A percentile compares a stretch with the other conserved stretches of the same genome.
These are phyloP conservation scores for Pachyramphus minor DNA, from an alignment of 2,113 vertebrate species.

Conservation along the genomic window DNA sequence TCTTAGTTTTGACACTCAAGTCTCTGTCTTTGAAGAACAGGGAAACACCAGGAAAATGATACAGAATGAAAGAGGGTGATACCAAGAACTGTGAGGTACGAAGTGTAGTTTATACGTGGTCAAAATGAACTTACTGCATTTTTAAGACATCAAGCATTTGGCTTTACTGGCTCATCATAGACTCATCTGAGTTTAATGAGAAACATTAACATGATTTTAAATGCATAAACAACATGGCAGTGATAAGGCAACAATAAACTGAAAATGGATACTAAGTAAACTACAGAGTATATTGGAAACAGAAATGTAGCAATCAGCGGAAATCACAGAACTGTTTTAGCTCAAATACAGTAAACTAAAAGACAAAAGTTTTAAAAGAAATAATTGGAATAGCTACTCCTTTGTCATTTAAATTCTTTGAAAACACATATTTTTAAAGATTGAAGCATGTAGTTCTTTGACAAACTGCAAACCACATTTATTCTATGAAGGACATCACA, in stretches of 20 bases:
- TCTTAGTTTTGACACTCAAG: neutral
- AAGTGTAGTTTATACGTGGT: neutral
- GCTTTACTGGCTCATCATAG: neutral
- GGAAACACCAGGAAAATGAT: neutral
- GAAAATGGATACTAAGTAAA: neutral
- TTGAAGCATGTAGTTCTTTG: neutral
- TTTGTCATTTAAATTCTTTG: neutral
- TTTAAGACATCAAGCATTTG: neutral
- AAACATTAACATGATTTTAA: neutral
- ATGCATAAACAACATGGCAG: neutral
- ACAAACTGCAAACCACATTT: neutral
- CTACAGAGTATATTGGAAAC: neutral
- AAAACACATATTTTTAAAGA: neutral
- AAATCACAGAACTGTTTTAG: neutral
- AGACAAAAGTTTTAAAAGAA: neutral
- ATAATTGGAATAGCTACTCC: neutral
- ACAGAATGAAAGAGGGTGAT: fast-evolving
- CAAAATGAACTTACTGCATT: neutral
- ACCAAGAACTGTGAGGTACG: neutral
- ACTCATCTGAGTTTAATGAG: neutral
- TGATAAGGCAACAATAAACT: neutral
- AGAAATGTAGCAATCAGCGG: neutral
- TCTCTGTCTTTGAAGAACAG: neutral
- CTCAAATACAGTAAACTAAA: neutral
- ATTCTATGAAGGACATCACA: neutral